Evolutionary conservation across 2,888 invertebrate species (phyloP), one percentile per base, ranked within the genome.

Genomic region (Hirtodrosophila histrioides): DNA sequence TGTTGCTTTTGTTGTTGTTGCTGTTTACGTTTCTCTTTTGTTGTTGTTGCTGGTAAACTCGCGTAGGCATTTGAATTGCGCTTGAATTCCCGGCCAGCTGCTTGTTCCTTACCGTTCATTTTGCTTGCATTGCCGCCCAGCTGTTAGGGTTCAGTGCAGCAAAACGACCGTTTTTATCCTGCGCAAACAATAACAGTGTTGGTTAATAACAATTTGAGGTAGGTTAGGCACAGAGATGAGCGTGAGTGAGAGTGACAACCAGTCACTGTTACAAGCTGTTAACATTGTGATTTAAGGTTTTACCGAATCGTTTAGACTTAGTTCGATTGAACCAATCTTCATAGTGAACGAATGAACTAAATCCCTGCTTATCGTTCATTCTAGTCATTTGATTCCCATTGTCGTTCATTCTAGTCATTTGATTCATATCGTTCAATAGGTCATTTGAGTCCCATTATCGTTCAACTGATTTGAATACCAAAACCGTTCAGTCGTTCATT

Each of bases 21-120:
- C 31, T 43, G 60, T 41, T 63, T 73, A 27, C 53, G 74, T 64
- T 64, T 55, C 44, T 57, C 57, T 44, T 54, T 77, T 40, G 46
- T 50, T 62, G 23, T 60, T 39, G 70, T 66, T 46, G 66, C 54
- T 60, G 88, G 86, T 55, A 87, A 72, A 63, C 86, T 87, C 48
- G 88, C 67, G 55, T 87, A 88, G 62, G 77, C 75, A 17, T 79
- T 86, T 49, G 87, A 86, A 73, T 83, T 79, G 40, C 88, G 78
- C 49, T 69, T 81, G 40, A 87, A 86, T 53, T 84, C 87, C 58
- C 87, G 69, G 58, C 85, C 75, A 24, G 62, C 69, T 74, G 68
- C 45, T 69, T 73, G 72, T 48, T 83, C 86, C 63, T 80, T 75
- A 56, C 75, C 62, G 66, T 70, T 79, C 76, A 79, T 79, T 49